Evolutionary conservation across 2,888 invertebrate genomes (phyloP).

Genomic region (Cheilosia vulpina): DNA sequence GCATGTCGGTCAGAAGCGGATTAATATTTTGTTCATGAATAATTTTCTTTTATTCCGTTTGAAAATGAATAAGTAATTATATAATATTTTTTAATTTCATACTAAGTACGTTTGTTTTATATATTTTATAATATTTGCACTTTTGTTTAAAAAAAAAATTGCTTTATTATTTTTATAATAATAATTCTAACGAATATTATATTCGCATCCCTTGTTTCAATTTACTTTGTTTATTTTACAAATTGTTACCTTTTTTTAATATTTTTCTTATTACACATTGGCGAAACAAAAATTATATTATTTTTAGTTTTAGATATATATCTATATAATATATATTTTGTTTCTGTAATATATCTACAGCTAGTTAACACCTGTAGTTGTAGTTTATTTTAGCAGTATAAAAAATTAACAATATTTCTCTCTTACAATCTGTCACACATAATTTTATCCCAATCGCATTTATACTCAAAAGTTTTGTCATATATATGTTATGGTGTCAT

Average conservation of each 20-base stretch:
- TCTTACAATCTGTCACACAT: constrained; percentile 1
- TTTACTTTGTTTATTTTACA: constrained; percentile 78
- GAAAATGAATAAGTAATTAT: constrained; percentile 2
- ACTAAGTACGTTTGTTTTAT: constrained; percentile 27
- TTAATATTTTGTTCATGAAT: background rate
- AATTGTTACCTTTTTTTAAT: constrained; percentile 34
- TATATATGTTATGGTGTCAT: constrained; percentile 34
- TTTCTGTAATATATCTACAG: constrained; percentile 60
- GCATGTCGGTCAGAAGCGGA: background rate
- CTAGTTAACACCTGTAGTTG: constrained; percentile 73
- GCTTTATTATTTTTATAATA: constrained; percentile 70
- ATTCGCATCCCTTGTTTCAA: constrained; percentile 84
- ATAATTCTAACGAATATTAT: constrained; percentile 79
- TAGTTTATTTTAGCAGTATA: constrained; percentile 69
- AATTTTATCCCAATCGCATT: constrained; percentile 25
- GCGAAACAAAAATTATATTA: constrained; percentile 46
- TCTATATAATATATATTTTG: constrained; percentile 39
- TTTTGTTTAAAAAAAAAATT: constrained; percentile 35
- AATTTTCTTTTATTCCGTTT: constrained; percentile 6
- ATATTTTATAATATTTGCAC: constrained; percentile 53
- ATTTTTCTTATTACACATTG: constrained; percentile 39
- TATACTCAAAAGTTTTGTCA: constrained; percentile 28
- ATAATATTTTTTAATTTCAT: constrained; percentile 3
- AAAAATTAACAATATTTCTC: constrained; percentile 71
- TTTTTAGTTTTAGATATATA: constrained; percentile 33